Conservation (phyloP, 1,140 invertebrate genomes). For the Sipha flava region DNA sequence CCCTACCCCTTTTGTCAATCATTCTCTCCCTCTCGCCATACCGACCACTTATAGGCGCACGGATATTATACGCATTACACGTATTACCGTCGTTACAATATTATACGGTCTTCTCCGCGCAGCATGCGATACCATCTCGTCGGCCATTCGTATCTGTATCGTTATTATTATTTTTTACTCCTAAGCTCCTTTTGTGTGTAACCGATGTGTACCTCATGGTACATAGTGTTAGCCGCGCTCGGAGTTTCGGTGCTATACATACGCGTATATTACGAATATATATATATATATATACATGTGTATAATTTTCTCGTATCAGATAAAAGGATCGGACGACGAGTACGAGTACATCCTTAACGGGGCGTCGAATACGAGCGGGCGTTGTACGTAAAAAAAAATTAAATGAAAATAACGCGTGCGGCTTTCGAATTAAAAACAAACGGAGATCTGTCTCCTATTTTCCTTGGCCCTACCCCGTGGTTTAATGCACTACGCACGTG, state of each 20-base stretch:
- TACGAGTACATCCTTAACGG: no score
- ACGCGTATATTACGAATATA: no score
- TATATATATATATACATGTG: background rate
- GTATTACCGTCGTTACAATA: no score
- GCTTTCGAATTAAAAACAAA: background rate
- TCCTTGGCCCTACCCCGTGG: no score
- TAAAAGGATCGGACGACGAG: background rate
- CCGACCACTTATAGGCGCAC: constrained; percentile 6
- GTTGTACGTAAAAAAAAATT: no score
- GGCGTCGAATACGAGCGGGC: no score
- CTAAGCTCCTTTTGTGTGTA: background rate
- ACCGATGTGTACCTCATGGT: background rate
- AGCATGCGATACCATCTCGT: constrained; percentile 11
- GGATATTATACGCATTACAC: background rate
- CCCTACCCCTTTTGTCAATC: no score
- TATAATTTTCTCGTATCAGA: background rate
- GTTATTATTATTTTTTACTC: background rate
- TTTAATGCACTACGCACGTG: background rate
- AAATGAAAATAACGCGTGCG: background rate
- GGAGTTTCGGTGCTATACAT: no score
- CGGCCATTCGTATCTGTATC: background rate
- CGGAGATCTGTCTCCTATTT: no score
- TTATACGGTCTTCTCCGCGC: background rate
- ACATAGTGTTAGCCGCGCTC: no score
- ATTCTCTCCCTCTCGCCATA: background rate